phyloP scores from a whole-genome alignment of 2,888 invertebrate species.

The Macrosiphum euphorbiae region DNA sequence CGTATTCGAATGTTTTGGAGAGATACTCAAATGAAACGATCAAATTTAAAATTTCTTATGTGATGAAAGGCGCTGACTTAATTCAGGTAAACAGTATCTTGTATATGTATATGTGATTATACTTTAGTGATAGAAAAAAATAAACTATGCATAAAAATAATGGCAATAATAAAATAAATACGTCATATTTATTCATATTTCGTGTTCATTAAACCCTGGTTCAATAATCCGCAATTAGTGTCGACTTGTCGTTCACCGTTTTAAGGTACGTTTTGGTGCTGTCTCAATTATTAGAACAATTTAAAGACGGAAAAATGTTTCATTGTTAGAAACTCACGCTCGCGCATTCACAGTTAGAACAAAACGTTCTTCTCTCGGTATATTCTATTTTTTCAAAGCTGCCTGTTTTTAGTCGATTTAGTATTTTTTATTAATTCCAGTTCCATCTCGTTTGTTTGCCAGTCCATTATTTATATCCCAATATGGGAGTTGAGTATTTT shows the following conservation, averaged over 20 bases:
- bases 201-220: too few species aligned
- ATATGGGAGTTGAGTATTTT: too few species aligned
- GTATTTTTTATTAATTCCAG: neutral
- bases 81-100: neutral
- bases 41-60: neutral
- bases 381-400: neutral
- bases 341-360: neutral
- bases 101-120: neutral
- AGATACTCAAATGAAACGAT: neutral
- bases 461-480: neutral
- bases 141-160: neutral
- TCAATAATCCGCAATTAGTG: too few species aligned
- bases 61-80: fast-evolving
- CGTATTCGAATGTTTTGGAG: too few species aligned
- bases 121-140: neutral
- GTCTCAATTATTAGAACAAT: neutral
- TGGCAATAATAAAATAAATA: neutral
- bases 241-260: too few species aligned
- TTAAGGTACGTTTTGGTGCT: too few species aligned
- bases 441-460: neutral
- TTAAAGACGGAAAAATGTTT: neutral
- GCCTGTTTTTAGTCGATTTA: neutral
- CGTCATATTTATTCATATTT: too few species aligned
- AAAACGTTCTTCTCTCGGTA: neutral
- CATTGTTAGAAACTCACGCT: neutral